phyloP scores from a whole-genome alignment of 2,113 vertebrate genomes.

The Macrotis lagotis region DNA sequence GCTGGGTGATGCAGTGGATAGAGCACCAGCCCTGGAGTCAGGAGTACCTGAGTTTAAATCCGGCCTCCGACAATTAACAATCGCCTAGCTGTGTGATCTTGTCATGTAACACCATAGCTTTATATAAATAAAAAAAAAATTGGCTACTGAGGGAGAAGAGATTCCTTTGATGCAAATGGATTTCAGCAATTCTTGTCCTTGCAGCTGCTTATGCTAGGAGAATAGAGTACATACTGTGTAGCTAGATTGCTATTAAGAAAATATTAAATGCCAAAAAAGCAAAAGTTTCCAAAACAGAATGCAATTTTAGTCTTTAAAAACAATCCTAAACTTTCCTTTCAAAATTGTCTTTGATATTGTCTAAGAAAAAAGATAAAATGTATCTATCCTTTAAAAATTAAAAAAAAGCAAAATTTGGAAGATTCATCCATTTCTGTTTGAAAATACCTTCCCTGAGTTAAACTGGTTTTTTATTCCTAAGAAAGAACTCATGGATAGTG shows the following conservation, averaged over 20 bases:
- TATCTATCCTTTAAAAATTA: constrained; percentile 14
- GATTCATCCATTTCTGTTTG: not conserved
- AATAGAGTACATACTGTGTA: constrained; percentile 45
- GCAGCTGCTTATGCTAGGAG: constrained; percentile 64
- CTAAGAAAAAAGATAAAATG: constrained; percentile 36
- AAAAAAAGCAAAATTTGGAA: not conserved
- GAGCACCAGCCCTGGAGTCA: too few species aligned
- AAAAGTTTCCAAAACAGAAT: constrained; percentile 27
- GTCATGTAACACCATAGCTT: too few species aligned
- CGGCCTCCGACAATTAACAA: too few species aligned
- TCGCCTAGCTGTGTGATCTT: too few species aligned
- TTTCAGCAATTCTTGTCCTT: constrained; percentile 65
- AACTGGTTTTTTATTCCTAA: not conserved
- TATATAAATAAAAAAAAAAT: too few species aligned
- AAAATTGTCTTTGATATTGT: constrained; percentile 1
- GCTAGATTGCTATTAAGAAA: constrained; percentile 29
- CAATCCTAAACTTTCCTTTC: constrained; percentile 12
- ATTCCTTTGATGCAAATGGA: constrained; percentile 52
- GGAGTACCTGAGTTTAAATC: too few species aligned
- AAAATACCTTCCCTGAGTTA: not conserved
- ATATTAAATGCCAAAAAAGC: constrained; percentile 23
- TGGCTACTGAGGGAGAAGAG: constrained; percentile 35
- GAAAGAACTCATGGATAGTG: not conserved
- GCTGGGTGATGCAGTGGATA: too few species aligned
- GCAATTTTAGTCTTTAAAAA: not conserved